Base-by-base conservation (phyloP, 2,797 vertebrate genomes). In the Paratrypauchen microcephalus region DNA sequence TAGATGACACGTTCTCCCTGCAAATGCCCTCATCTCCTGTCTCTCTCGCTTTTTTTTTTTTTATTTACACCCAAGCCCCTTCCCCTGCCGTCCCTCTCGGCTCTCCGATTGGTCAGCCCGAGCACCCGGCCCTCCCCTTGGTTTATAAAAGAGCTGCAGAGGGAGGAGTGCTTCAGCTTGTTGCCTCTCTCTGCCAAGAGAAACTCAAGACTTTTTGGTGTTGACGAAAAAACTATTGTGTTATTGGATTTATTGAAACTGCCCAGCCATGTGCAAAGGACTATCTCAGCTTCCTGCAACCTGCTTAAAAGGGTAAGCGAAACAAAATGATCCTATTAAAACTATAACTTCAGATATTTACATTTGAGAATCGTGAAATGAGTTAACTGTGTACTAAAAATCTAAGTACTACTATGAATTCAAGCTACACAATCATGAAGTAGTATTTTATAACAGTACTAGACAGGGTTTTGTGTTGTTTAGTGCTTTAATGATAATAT, bases 231-330 rank as follows among this genome's bases (percentile, higher is more conserved):
- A n/a, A n/a, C n/a, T n/a, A n/a, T n/a, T 11, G 39, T 21, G 67
- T 58, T 56, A 67, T 45, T 73, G 85, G 78, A 83, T 78, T 71
- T 71, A 57, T 89, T 23, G 2, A 23, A 45, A 70, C 56, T 57
- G 0, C 28, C 75, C 47, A 84, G 92, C 83, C 85, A 99, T 99
- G 97, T 99, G 96, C 86, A 97, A 95, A 87, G 97, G 97, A 88
- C 95, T 97, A 0, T 94, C 95, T 26, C 94, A 95, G 0, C 94
- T 97, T 58, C 96, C 96, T 32, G 95, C 96, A 48, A 96, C 97
- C 75, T 98, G 96, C 92, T 85, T 97, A 80, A 96, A 94, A 94
- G 96, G 97, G 97, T 92, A 79, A 87, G 87, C 26, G 2, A 6
- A 19, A 5, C 41, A 4, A 45, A 45, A 45, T 45, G 41, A 45